Base-by-base conservation (phyloP, 1,140 invertebrate genomes). In the Magallana ariakensis region DNA sequence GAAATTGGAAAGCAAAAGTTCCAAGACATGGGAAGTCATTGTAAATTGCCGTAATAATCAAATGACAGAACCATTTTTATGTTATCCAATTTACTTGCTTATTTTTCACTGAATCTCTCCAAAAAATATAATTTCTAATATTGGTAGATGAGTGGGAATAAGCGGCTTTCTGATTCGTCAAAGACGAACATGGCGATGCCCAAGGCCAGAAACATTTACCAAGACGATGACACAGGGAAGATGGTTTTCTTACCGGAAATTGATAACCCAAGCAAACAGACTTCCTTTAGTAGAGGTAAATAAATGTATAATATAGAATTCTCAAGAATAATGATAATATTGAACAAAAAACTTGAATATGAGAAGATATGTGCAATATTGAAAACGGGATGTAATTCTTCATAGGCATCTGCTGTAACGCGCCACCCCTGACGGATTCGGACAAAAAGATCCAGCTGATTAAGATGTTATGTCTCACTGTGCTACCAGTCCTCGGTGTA, bases 381-480 rank as follows among this genome's bases (percentile, higher is more conserved):
- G 5, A 46, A 46, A 46, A 46, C 33, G 33, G 33, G 33, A 46
- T 46, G 33, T 5, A 5, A 46, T 46, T 46, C 33, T 46, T 46
- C 33, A 46, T 46, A 82, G 80, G 80, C n/a, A 82, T 82, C 46
- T 82, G 80, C 80, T 82, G 80, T 54, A 54, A 82, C 54, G 80
- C 46, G 19, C 80, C 80, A 7, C 87, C 90, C 6, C 83, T 91
- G 54, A 91, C 90, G 3, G 86, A 88, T 70, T 84, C 58, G 26
- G 90, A 89, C 13, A 90, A 90, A 80, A 22, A 87, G 58, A 80
- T 90, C 5, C 90, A 91, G 83, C 70, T 88, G 84, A 46, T 89
- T 16, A 91, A 90, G 75, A 91, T 91, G 83, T 55, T 91, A 66
- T 87, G 86, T 54, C 46, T 91, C 22, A 90, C 88, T 1, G 81